Evolutionary conservation across 2,797 vertebrate genomes (phyloP).

Genomic region (Lutjanus campechanus): DNA sequence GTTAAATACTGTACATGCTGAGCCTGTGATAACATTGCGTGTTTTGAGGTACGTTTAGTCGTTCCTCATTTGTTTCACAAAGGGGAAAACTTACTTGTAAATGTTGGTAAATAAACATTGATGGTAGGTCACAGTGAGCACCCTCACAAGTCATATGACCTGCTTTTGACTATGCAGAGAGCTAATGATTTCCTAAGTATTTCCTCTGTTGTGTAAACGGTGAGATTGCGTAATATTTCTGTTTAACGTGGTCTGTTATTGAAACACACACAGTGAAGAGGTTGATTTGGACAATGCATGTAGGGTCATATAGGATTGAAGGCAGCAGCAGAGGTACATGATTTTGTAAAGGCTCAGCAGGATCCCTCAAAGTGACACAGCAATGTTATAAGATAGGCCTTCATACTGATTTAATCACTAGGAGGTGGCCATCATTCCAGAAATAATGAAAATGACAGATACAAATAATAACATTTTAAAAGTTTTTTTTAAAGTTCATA

Average conservation of each 20-base stretch:
- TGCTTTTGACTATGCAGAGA: slow-evolving; percentile 22
- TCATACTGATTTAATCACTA: background rate
- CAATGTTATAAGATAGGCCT: background rate
- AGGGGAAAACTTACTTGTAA: background rate
- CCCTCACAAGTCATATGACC: background rate
- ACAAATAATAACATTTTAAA: background rate
- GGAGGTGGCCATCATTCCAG: background rate
- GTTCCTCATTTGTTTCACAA: background rate
- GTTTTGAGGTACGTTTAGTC: background rate
- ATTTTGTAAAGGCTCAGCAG: background rate
- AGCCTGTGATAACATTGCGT: background rate
- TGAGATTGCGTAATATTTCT: slow-evolving; percentile 14
- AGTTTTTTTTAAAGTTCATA: too few species aligned
- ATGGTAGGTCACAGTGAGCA: slow-evolving; percentile 5
- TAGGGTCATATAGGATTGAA: background rate
- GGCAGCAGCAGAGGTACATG: background rate
- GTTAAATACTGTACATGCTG: background rate
- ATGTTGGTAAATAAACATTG: slow-evolving; percentile 22
- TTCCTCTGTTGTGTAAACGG: slow-evolving; percentile 31
- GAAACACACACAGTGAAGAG: slow-evolving; percentile 4
- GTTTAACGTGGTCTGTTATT: background rate
- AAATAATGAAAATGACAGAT: background rate
- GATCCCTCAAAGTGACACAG: background rate
- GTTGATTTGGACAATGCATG: background rate
- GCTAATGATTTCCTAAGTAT: slow-evolving; percentile 23